A percentile compares a stretch with the other conserved stretches of the same genome.
phyloP scores from a whole-genome alignment of 2,113 vertebrate genomes.

The Malurus alboscapulatus region DNA sequence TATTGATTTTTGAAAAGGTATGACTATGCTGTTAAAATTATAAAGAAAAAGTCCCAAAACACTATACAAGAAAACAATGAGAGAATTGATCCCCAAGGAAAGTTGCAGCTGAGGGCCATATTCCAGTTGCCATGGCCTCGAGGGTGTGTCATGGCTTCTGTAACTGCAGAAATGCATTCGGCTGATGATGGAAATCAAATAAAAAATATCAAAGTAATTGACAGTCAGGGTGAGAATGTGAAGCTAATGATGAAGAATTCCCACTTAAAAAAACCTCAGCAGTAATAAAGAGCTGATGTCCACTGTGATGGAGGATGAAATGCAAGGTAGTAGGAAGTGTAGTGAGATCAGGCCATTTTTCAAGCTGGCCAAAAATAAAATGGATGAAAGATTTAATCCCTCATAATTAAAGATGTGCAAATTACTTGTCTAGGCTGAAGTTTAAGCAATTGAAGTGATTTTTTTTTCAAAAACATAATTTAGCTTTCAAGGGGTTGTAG shows the following conservation, averaged over 20 bases:
- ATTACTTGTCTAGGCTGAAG: conserved; percentile 18
- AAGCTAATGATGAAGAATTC: conserved; percentile 48
- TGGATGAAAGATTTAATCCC: neutral
- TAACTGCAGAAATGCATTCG: conserved; percentile 13
- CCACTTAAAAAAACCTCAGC: neutral
- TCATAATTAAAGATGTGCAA: conserved; percentile 19
- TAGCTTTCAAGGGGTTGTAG: conserved; percentile 7
- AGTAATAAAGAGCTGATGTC: neutral
- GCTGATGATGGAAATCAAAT: neutral
- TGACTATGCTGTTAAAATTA: conserved; percentile 49
- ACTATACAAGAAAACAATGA: conserved; percentile 1
- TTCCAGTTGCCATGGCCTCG: neutral
- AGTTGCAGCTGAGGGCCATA: neutral
- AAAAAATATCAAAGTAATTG: conserved; percentile 25
- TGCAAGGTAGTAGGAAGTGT: neutral
- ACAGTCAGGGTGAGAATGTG: conserved; percentile 1
- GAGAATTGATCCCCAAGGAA: neutral
- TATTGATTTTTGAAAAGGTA: conserved; percentile 67
- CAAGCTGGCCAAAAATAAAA: conserved; percentile 15
- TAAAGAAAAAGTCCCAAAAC: neutral
- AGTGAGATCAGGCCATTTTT: neutral
- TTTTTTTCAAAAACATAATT: neutral
- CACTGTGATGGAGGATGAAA: conserved; percentile 11
- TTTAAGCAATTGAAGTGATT: neutral
- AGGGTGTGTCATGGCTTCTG: neutral